Base-by-base conservation (phyloP, 2,797 vertebrate species). In the Percopsis omiscomaycus region DNA sequence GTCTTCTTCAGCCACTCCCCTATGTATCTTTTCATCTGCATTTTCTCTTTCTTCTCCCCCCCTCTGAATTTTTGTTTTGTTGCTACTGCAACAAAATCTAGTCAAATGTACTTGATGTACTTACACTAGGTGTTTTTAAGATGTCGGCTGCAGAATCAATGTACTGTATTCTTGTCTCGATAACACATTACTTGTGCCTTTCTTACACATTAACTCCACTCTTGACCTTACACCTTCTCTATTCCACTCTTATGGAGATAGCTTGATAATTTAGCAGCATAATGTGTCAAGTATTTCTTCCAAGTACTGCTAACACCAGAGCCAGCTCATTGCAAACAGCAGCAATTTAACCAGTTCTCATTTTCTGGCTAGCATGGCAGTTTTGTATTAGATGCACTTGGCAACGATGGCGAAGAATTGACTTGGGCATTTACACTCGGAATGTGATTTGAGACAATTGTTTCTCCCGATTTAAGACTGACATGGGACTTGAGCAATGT, bases 1-100 rank as follows among this genome's bases (percentile, higher is more conserved):
- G 77, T 84, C 80, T 2, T 47, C 74, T 84, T 82, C 60, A 71
- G 77, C 78, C 72, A 37, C 73, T 79, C 49, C 73, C 64, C 65
- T 56, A 66, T 15, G 10, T 58, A 53, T 73, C 67, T 66, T 32
- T 37, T 51, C 37, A 28, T 74, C 62, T 75, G n/a, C 62, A 15
- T 29, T 72, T 16, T 71, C 37, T 64, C 58, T 69, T 50, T 51
- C 48, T 57, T 56, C 12, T 49, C 61, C 56, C 51, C n/a, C 12
- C 47, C 44, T 9, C 4, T 55, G 16, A 22, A 22, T 53, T 61
- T 47, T 62, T 79, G 47, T 62, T 55, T 32, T 50, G 53, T 48
- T 69, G 5, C 9, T 61, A 16, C 54, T 58, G 65, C 59, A 69
- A 52, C 66, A 61, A 63, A 59, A 42, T 61, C 22, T 22, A 22